Percentiles rank a stretch among this genome's conserved stretches.
Conservation (phyloP, 2,888 invertebrate species). For the Rhopalosiphum nymphaeae region DNA sequence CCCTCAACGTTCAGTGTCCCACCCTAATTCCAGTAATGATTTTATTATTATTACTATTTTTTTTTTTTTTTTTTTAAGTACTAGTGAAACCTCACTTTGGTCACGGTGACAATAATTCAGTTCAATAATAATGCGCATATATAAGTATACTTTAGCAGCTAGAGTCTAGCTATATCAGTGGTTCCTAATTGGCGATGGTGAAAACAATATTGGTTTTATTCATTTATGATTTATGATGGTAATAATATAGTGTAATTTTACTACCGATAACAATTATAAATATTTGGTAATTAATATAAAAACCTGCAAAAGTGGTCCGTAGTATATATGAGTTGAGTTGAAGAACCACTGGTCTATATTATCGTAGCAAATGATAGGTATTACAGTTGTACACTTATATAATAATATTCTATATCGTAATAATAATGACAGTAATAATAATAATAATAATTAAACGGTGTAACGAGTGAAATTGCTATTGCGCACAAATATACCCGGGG, state of each 20-base stretch:
- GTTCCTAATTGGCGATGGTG: background rate
- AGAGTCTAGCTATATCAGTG: background rate
- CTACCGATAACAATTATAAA: background rate
- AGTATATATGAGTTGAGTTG: background rate
- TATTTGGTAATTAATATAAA: background rate
- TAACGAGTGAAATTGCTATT: conserved; percentile 1
- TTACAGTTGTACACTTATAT: background rate
- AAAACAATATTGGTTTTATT: background rate
- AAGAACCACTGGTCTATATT: background rate
- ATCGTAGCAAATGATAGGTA: background rate
- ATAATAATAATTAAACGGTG: background rate
- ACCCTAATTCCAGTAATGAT: background rate
- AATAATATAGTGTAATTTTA: background rate
- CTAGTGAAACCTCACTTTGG: background rate
- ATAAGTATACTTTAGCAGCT: background rate
- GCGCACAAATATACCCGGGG: background rate
- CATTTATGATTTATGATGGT: background rate
- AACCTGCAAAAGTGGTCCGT: background rate
- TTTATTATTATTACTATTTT: background rate
- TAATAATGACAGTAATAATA: background rate
- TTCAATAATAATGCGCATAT: background rate
- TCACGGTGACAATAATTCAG: background rate
- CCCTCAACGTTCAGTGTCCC: background rate
- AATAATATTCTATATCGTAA: background rate
- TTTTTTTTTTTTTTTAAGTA: background rate